Evolutionary conservation across 2,113 vertebrate genomes (phyloP), one percentile per base, ranked within the genome.

Genomic region (Nannobrachium achirus): DNA sequence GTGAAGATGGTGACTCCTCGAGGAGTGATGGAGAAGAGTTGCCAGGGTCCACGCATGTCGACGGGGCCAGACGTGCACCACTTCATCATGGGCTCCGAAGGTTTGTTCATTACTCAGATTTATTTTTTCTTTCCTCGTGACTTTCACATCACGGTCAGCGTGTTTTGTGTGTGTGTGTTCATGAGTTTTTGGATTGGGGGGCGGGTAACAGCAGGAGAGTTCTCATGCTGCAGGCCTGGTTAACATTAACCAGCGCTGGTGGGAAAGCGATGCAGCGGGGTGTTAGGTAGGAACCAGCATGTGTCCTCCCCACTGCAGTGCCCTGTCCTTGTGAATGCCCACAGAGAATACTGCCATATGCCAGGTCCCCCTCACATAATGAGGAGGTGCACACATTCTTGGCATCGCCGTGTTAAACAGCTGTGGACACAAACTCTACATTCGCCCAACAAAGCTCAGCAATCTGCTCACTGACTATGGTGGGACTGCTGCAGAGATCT

Each of bases 1-100:
- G 89, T 99, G 88, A 98, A 95, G 93, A 97, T 98, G 96, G 96
- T 98, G 87, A 98, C 96, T 73, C 98, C 98, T 76, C 94, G 86
- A 91, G 98, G 98, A 60, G 88, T 98, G 85, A 94, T 99, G 78
- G 96, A 99, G 90, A 99, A 99, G 94, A 95, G 93, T 88, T 98
- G 94, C 89, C 96, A 97, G 91, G 97, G 94, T 79, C 98, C 98
- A 50, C 95, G 98, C 72, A 96, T 96, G 95, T 99, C 98, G 84
- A 96, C 93, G 0, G 98, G 98, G 73, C 98, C 98, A 1, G 98
- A 99, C 81, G 93, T 99, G 75, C 95, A 99, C 92, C 97, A 99
- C 92, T 98, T 99, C 93, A 98, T 99, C 89, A 89, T 99, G 94
- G 98, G 98, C 87, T 99, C 98, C 69, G 98, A 99, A 95, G 98